Evolutionary conservation across 2,797 vertebrate species (phyloP), one percentile per base, ranked within the genome.

Genomic region (Spatula clypeata): DNA sequence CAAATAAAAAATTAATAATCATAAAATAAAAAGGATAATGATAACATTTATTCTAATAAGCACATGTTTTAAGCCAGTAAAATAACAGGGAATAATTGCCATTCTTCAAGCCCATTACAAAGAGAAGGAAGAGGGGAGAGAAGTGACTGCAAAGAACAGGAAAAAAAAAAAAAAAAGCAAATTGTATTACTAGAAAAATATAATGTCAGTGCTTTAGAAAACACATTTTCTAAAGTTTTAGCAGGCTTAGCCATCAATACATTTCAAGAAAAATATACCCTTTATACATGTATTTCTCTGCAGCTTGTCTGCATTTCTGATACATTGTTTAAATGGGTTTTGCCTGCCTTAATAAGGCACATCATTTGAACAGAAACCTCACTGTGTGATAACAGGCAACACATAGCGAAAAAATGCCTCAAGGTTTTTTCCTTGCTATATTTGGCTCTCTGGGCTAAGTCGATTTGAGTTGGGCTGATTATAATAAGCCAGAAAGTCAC

Each of bases 401-500:
- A 94, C 72, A 88, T 77, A 90, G 86, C 5, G 73, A 88, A 94
- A 93, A 86, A 89, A 71, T 85, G 94, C 93, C 93, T 94, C 65
- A 24, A 97, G 88, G 75, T 97, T 96, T 98, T 94, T 96, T 80
- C 70, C 79, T 66, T 80, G 84, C 96, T 95, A 95, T 90, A 97
- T 98, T 97, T 97, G 95, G 95, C 94, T 98, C 57, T 96, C 87
- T 94, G 87, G 91, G 82, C 93, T 97, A 96, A 96, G 91, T 95
- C 96, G 91, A 97, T 96, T 96, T 97, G 97, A 97, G 94, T 95
- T 91, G 92, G 79, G 73, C 82, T 97, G 97, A 97, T 97, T 96
- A 97, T 96, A 95, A 95, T 97, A 97, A 97, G 95, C 93, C 94
- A 95, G 93, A 97, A 97, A 96, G 94, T 97, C 90, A 97, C 94